phyloP scores from a whole-genome alignment of 2,797 vertebrate species.

The Enteromius thamalakanensis region DNA sequence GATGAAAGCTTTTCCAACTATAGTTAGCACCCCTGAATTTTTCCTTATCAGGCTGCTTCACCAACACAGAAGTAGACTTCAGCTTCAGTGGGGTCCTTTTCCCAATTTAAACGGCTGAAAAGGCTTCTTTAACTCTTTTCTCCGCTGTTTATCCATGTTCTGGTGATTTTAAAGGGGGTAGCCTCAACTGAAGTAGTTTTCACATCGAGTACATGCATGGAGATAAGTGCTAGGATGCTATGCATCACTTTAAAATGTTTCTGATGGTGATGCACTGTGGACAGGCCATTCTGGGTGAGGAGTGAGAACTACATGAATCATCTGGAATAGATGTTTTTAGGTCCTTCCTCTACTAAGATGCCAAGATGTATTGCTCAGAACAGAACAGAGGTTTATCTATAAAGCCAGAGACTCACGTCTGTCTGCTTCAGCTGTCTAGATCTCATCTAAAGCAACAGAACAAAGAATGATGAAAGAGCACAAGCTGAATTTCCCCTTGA shows the following conservation, averaged over 20 bases:
- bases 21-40: background rate
- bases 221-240: background rate
- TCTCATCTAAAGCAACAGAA: background rate
- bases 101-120: background rate
- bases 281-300: background rate
- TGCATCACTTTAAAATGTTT: background rate
- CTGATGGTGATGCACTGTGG: background rate
- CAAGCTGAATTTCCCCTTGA: no score
- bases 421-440: background rate
- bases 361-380: slow-evolving; percentile 1
- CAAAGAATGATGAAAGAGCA: slow-evolving; percentile 2
- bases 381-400: background rate
- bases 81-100: background rate
- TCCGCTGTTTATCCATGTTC: background rate
- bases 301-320: background rate
- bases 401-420: background rate
- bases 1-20: background rate
- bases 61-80: background rate
- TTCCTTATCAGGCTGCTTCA: slow-evolving; percentile 5
- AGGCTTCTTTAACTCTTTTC: background rate
- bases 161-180: background rate
- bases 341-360: background rate
- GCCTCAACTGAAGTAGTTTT: background rate
- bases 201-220: background rate
- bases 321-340: background rate